phyloP scores from a whole-genome alignment of 1,140 invertebrate genomes.

The Conus betulinus region DNA sequence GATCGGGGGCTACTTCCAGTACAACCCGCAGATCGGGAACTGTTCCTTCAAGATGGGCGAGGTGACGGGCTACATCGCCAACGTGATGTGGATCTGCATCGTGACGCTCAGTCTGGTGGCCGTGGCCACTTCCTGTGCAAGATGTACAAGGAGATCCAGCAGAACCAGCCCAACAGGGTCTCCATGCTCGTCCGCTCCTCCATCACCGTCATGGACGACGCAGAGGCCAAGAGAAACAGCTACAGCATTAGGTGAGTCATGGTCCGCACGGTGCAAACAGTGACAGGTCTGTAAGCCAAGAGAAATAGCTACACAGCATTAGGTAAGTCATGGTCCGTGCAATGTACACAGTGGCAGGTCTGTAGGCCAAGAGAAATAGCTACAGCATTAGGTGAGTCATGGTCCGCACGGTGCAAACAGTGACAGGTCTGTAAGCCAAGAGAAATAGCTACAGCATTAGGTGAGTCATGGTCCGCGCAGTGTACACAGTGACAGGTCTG shows the following conservation, averaged over 20 bases:
- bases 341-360: too few species aligned
- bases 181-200: conserved; percentile 72
- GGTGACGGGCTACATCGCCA: conserved; percentile 72
- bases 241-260: conserved; percentile 53
- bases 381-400: too few species aligned
- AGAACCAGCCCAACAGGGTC: conserved; percentile 70
- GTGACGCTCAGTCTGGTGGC: conserved; percentile 68
- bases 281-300: too few species aligned
- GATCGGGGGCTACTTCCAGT: conserved; percentile 74
- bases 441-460: too few species aligned
- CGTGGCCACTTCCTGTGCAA: conserved; percentile 69
- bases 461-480: too few species aligned
- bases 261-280: background rate
- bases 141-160: conserved; percentile 72
- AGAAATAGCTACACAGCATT: too few species aligned
- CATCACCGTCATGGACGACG: conserved; percentile 66
- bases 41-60: conserved; percentile 70
- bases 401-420: too few species aligned
- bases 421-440: too few species aligned
- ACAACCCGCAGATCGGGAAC: conserved; percentile 71
- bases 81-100: conserved; percentile 74
- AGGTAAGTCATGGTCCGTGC: too few species aligned
- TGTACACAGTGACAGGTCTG: too few species aligned
- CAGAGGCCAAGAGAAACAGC: conserved; percentile 50
- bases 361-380: too few species aligned